Base-by-base conservation (phyloP, 2,797 vertebrate genomes). In the Hoplostethus mediterraneus region DNA sequence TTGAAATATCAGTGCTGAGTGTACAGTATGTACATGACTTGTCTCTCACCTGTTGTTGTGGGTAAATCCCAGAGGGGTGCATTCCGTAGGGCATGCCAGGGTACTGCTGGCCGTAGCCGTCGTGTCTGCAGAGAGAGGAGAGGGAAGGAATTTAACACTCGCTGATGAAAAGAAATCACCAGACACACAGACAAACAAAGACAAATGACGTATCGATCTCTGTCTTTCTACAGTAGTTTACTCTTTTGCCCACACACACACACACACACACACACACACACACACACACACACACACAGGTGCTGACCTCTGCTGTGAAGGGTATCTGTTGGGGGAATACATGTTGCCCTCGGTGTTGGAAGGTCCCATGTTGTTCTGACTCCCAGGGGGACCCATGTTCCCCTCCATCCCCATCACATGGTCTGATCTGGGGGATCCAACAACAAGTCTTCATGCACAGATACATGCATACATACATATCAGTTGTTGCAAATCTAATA, bases 61-160 rank as follows among this genome's bases (percentile, higher is more conserved):
- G 95, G 83, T 97, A 99, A 94, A 99, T 96, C 89, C 97, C 97
- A 74, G 96, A 95, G 52, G 97, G 97, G 92, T 98, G 98, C 82
- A 95, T 96, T 85, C 96, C 95, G 60, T 98, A 99, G 0, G 97
- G 93, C 81, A 97, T 95, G 93, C 96, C 94, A 81, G 96, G 95
- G 90, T 98, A 99, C 93, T 98, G 98, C 91, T 98, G 97, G 64
- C 96, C 92, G 5, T 97, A 99, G 38, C 96, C 93, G 30, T 99
- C 98, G 62, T 98, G 97, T 91, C 98, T 90, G 73, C 61, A 77
- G 77, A 44, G 13, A 49, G 51, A 73, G 13, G 8, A 2, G 16
- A 7, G 21, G 67, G 17, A 30, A 21, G 52, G 48, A 54, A 59
- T 5, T 13, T 5, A 28, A 73, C 33, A 71, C 80, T 83, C 4